Conservation (phyloP, 2,888 invertebrate genomes). For the Lepidonotus clava region DNA sequence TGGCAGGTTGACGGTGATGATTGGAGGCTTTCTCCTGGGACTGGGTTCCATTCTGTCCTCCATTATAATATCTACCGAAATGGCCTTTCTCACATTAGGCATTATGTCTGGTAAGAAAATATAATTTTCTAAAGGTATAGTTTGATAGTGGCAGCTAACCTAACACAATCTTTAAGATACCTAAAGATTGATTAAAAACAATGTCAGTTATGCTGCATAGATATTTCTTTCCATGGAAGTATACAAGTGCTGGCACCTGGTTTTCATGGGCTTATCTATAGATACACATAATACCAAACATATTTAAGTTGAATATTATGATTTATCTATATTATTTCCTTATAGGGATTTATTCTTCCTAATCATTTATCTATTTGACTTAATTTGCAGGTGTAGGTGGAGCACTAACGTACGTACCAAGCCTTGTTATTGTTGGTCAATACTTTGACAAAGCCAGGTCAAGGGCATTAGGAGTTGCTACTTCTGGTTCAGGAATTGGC, state of each 20-base stretch:
- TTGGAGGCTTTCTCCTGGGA: conserved; percentile 43
- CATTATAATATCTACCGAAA: background rate
- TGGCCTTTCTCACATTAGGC: conserved; percentile 47
- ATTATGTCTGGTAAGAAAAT: conserved; percentile 44
- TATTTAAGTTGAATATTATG: background rate
- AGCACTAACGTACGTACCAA: conserved; percentile 39
- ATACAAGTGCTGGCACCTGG: no score
- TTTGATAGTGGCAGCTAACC: background rate
- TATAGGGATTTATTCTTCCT: background rate
- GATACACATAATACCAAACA: background rate
- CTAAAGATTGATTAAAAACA: no score
- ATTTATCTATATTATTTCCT: background rate
- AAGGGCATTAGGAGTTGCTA: conserved; percentile 37
- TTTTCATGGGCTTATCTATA: background rate
- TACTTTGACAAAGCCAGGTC: conserved; percentile 3
- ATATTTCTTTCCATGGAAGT: no score
- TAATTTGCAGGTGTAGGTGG: conserved; percentile 45
- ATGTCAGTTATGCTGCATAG: no score
- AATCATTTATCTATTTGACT: background rate
- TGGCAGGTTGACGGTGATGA: conserved; percentile 34
- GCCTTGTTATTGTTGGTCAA: conserved; percentile 43
- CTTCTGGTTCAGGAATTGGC: conserved; percentile 50
- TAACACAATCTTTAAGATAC: no score
- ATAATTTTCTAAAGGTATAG: background rate
- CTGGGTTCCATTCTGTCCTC: background rate